Evolutionary conservation across 2,113 vertebrate genomes (phyloP).

Genomic region (Melanotaenia duboulayi): DNA sequence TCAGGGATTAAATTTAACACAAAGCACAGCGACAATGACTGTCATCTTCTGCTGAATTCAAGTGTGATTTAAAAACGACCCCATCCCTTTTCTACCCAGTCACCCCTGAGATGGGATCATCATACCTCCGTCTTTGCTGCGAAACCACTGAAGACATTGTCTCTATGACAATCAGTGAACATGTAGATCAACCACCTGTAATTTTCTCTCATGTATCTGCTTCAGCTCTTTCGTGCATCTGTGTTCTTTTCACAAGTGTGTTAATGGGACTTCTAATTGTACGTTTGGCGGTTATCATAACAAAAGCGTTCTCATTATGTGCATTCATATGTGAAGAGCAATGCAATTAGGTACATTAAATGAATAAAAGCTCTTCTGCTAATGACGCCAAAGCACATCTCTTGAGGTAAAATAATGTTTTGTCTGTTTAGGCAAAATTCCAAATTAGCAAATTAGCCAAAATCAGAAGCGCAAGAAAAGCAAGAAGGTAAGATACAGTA

Average conservation of each 20-base stretch:
- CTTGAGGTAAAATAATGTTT: not conserved
- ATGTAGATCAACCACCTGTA: conserved; percentile 31
- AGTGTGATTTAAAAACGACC: conserved; percentile 59
- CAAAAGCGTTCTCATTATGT: conserved; percentile 46
- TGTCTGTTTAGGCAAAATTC: not conserved
- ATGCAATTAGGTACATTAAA: conserved; percentile 56
- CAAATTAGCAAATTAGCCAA: conserved; percentile 19
- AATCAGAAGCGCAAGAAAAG: conserved; percentile 5
- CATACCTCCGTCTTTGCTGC: conserved; percentile 16
- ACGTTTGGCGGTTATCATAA: conserved; percentile 59
- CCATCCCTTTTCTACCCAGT: conserved; percentile 9
- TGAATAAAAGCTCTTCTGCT: conserved; percentile 3
- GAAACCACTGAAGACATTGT: conserved; percentile 52
- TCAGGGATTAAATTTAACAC: conserved; percentile 37
- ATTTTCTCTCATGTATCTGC: conserved; percentile 42
- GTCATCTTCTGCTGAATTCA: conserved; percentile 56
- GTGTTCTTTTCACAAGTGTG: conserved; percentile 41
- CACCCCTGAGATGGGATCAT: conserved; percentile 33
- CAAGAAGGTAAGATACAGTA: no score
- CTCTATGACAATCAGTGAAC: conserved; percentile 42
- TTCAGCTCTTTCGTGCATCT: conserved; percentile 44
- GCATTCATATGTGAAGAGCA: conserved; percentile 49
- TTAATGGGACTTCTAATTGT: conserved; percentile 69
- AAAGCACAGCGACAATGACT: conserved; percentile 48
- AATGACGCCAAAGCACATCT: conserved; percentile 21